Conservation (phyloP, 2,797 vertebrate genomes). For the Gastrophryne carolinensis region DNA sequence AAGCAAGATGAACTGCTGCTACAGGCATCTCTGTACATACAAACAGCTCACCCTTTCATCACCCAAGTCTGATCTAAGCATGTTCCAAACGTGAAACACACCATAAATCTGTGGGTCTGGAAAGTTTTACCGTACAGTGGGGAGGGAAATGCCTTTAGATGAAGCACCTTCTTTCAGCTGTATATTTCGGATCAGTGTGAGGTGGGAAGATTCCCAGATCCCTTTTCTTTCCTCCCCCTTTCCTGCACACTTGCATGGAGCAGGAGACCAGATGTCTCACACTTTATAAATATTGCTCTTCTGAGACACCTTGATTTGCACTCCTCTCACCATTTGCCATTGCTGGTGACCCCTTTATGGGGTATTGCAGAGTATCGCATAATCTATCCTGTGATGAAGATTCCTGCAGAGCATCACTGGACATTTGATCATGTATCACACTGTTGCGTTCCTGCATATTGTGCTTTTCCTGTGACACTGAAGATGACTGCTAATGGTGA, state of each 20-base stretch:
- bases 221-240: constrained; percentile 34
- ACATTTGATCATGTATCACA: constrained; percentile 10
- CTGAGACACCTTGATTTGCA: constrained; percentile 52
- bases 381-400: constrained; percentile 13
- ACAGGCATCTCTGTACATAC: constrained; percentile 43
- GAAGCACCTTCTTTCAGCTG: constrained; percentile 49
- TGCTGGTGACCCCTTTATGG: constrained; percentile 40
- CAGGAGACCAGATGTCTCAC: constrained; percentile 54
- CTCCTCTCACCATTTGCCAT: constrained; percentile 43
- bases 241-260: constrained; percentile 51
- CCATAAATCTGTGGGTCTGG: constrained; percentile 52
- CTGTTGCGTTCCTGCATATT: neutral
- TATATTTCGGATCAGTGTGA: constrained; percentile 48
- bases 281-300: constrained; percentile 54
- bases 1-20: constrained; percentile 39
- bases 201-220: constrained; percentile 54
- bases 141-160: constrained; percentile 53
- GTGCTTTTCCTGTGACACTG: neutral
- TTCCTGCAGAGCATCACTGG: constrained; percentile 24
- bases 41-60: constrained; percentile 52
- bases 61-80: constrained; percentile 51
- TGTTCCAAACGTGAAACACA: constrained; percentile 51
- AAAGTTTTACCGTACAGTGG: constrained; percentile 53
- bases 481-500: neutral
- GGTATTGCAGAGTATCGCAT: constrained; percentile 27